Base-by-base conservation (phyloP, 1,140 invertebrate species). In the Chionoecetes opilio region DNA sequence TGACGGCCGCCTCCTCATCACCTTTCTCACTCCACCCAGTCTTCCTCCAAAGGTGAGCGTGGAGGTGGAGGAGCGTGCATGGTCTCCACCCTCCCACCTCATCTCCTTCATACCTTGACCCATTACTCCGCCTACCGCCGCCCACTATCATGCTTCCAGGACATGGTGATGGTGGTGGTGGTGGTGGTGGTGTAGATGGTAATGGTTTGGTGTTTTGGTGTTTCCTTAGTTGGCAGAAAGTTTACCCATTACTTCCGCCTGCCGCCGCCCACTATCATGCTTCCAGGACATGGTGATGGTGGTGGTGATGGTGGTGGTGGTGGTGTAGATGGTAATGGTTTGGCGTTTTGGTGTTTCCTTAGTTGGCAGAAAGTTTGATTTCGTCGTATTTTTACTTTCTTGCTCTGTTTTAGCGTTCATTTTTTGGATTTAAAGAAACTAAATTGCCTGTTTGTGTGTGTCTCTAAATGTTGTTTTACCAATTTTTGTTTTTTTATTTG, bases 1-100 rank as follows among this genome's bases (percentile, higher is more conserved):
- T 84, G 87, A 91, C 0, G 93, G 87, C 0, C 53, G 93, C 5
- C 93, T 94, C 14, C 29, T 84, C 21, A 94, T 94, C 31, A 94
- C 93, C 93, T 94, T 94, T 75, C 93, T 94, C 29, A 84, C 46
- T 11, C 87, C 93, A 2, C 63, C 38, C n/a, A 38, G 46, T 38
- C 37, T 90, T 41, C 37, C 53, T 92, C 91, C 17, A 21, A 6
- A 90, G 88, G 31, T 29, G 88, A 53, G 26, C n/a, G 88, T 53
- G 88, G 38, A 31, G 38, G 37, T 9, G 38, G 88, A 29, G 29
- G n/a, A n/a, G n/a, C 63, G 6, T 75, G 63, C 63, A 75, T 75
- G 63, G 21, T 75, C 21, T 75, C 63, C 63, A n/a, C n/a, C 63
- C 63, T 53, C 63, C 63, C 63, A n/a, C 63, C 63, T 75, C n/a